Base-by-base conservation (phyloP, 2,113 vertebrate species). In the Blennius ocellaris region DNA sequence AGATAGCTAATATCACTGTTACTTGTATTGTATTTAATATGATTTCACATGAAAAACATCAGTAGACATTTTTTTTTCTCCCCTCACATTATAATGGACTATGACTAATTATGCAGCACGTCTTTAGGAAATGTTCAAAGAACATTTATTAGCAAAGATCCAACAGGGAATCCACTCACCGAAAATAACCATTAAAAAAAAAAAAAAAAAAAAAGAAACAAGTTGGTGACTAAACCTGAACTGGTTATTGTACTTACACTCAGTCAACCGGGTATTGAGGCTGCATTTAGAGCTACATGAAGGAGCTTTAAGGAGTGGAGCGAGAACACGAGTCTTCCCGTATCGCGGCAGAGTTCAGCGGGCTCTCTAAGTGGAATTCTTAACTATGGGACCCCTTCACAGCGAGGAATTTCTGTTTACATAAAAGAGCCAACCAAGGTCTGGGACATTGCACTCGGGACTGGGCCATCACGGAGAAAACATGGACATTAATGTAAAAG, bases 301-400 rank as follows among this genome's bases (percentile, higher is more conserved):
- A 83, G 79, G 11, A 64, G 72, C 72, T 89, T 61, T 87, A 79
- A 84, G 82, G 82, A 82, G 38, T 16, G 48, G 69, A 61, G 60
- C 66, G 60, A 63, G 36, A 89, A 93, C 88, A 93, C 69, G 90
- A 90, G 77, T 81, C 67, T 79, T 21, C 62, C 63, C 73, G 16
- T 88, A 84, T 86, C 63, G 76, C 76, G 44, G 52, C 72, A 61
- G 65, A 88, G 73, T 83, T 80, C 73, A 77, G 38, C 66, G 49
- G 51, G 74, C 80, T 80, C 86, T 91, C 88, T 93, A 94, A 94
- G 92, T 93, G 93, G 87, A 92, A 92, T 92, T 92, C 81, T 89
- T 90, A 91, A 93, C 91, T 92, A 79, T 90, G 93, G 86, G 93
- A 91, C 90, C 90, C 81, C 93, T 83, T 92, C 93, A 94, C 93